Evolutionary conservation across 2,888 invertebrate species (phyloP).

Genomic region (Drosophila meridiana): DNA sequence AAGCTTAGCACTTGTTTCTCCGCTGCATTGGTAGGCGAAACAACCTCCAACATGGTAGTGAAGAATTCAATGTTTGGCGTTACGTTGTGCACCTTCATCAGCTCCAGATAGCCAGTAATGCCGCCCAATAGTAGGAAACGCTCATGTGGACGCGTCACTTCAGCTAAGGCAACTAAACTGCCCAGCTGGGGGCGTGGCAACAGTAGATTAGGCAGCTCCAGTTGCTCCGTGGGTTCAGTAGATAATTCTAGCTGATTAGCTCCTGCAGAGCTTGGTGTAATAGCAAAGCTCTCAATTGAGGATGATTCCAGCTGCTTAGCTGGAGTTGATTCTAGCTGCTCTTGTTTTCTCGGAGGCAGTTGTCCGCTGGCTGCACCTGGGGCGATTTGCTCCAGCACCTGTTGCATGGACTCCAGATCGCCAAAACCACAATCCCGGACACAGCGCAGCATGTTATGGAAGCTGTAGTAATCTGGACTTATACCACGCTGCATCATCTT

Average conservation of each 20-base stretch:
- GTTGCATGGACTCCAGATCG: slow-evolving; percentile 87
- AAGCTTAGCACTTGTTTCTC: slow-evolving; percentile 89
- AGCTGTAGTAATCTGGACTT: slow-evolving; percentile 90
- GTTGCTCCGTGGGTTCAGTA: slow-evolving; percentile 8
- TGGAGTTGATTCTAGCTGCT: slow-evolving; percentile 2
- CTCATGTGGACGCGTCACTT: slow-evolving; percentile 88
- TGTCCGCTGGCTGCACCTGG: slow-evolving; percentile 11
- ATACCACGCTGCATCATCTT: slow-evolving; percentile 90
- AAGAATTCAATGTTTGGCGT: slow-evolving; percentile 92
- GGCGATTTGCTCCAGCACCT: slow-evolving; percentile 85
- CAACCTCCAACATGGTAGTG: slow-evolving; percentile 90
- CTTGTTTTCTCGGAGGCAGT: background rate
- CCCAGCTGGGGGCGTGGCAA: slow-evolving; percentile 87
- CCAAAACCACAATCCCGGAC: slow-evolving; percentile 93
- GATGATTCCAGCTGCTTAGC: background rate
- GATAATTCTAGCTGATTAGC: background rate
- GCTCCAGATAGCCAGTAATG: slow-evolving; percentile 89
- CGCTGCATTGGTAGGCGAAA: slow-evolving; percentile 88
- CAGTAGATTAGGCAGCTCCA: slow-evolving; percentile 89
- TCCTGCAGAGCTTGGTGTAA: background rate
- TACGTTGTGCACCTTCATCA: slow-evolving; percentile 89
- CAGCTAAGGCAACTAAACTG: slow-evolving; percentile 87
- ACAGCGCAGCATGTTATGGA: slow-evolving; percentile 92
- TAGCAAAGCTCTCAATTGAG: background rate
- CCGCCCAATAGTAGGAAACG: slow-evolving; percentile 92